These are phyloP conservation scores for Lamellibrachia satsuma DNA, from an alignment of 2,888 invertebrate genomes.

Conservation along the genomic window DNA sequence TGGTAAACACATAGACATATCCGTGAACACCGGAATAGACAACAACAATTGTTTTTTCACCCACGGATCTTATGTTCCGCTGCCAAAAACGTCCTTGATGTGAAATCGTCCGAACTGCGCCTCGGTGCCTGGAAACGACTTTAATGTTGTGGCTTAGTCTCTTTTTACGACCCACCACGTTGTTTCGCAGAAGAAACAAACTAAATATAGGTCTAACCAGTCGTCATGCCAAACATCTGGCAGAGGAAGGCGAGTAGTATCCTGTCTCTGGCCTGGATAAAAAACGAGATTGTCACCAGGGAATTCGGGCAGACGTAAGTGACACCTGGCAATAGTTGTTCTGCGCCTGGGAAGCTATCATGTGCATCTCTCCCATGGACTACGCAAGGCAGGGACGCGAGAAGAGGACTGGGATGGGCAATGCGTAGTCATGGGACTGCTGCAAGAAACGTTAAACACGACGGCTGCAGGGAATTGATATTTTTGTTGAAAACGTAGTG, in stretches of 20 bases:
- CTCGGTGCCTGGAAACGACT: not conserved
- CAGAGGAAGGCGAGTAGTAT: not conserved
- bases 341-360: not conserved
- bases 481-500: no score
- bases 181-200: conserved; percentile 12
- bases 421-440: not conserved
- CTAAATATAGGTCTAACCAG: not conserved
- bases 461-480: not conserved
- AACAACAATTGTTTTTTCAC: not conserved
- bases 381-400: not conserved
- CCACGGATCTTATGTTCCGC: no score
- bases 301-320: not conserved
- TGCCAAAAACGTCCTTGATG: no score
- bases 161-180: not conserved
- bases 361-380: not conserved
- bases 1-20: not conserved
- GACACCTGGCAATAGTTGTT: not conserved
- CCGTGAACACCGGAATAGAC: not conserved
- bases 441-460: not conserved
- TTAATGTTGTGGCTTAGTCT: not conserved
- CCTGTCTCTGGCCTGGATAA: not conserved
- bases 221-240: not conserved
- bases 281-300: not conserved
- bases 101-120: no score
- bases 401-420: not conserved